Evolutionary conservation across 2,113 vertebrate species (phyloP).

Genomic region (Cricetomys ansorgei): DNA sequence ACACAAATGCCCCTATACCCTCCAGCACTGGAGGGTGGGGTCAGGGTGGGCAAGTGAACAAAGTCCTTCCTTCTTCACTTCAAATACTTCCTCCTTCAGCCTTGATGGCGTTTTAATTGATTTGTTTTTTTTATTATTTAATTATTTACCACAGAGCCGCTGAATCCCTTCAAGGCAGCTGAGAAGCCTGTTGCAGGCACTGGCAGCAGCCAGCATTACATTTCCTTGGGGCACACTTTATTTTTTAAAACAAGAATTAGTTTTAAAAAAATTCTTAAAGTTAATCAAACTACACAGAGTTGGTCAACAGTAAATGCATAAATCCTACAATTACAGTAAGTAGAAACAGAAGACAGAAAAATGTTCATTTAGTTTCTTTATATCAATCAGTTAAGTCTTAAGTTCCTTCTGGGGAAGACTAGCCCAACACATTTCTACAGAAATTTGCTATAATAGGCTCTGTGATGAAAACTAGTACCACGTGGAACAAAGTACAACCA

Average conservation of each 20-base stretch:
- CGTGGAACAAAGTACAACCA: slow-evolving; percentile 3
- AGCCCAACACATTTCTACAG: slow-evolving; percentile 45
- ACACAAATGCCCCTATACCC: neutral
- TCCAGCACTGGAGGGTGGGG: neutral
- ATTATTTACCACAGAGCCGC: slow-evolving; percentile 14
- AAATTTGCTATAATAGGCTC: slow-evolving; percentile 56
- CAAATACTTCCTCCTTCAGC: neutral
- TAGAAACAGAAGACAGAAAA: slow-evolving; percentile 38
- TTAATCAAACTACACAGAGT: slow-evolving; percentile 29
- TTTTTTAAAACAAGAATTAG: slow-evolving; percentile 47
- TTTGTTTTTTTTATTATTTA: slow-evolving; percentile 51
- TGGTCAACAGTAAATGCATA: slow-evolving; percentile 48
- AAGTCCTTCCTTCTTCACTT: too few relatives aligned
- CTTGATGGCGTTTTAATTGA: slow-evolving; percentile 13
- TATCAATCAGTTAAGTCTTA: slow-evolving; percentile 26
- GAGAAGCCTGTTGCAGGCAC: neutral
- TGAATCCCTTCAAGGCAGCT: slow-evolving; percentile 27
- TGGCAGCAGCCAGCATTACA: neutral
- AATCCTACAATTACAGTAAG: slow-evolving; percentile 37
- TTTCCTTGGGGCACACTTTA: slow-evolving; percentile 1
- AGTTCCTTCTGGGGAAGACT: slow-evolving; percentile 42
- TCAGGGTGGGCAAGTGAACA: neutral
- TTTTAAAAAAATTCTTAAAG: slow-evolving; percentile 63
- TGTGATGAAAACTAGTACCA: slow-evolving; percentile 46
- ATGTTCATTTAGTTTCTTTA: slow-evolving; percentile 36